Evolutionary conservation across 2,113 vertebrate genomes (phyloP).

Genomic region (Cygnus atratus): DNA sequence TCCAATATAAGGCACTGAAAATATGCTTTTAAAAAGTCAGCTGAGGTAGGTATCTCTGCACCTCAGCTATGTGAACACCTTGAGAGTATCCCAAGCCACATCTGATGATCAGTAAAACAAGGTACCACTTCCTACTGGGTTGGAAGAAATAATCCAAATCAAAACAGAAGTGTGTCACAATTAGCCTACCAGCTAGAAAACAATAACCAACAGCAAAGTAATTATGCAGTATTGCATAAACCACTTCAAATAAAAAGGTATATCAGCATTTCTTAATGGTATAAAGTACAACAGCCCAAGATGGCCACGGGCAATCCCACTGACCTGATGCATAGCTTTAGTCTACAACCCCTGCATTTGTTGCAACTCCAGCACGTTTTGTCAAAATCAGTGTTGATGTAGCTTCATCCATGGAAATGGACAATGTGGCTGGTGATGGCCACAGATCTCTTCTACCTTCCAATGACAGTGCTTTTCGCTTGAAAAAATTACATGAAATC

Average conservation of each 20-base stretch:
- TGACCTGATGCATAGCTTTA: fast-evolving
- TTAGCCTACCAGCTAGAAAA: background rate
- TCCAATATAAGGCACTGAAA: background rate
- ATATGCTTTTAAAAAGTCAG: background rate
- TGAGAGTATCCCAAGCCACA: background rate
- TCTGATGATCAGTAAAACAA: background rate
- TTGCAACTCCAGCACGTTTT: fast-evolving
- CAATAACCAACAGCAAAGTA: background rate
- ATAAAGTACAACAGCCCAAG: background rate
- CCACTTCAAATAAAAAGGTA: background rate
- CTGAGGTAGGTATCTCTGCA: background rate
- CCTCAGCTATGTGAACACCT: background rate
- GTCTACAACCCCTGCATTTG: fast-evolving
- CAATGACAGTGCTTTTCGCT: background rate
- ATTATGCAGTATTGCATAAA: background rate
- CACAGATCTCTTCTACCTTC: background rate
- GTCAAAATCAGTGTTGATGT: fast-evolving
- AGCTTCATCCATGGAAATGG: background rate
- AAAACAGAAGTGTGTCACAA: background rate
- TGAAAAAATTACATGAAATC: background rate
- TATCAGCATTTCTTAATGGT: background rate
- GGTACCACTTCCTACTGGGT: background rate
- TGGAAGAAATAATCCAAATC: background rate
- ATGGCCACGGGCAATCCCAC: background rate
- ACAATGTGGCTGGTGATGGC: too few relatives aligned